Conservation (phyloP, 2,113 vertebrate species). For the Hoplias malabaricus region DNA sequence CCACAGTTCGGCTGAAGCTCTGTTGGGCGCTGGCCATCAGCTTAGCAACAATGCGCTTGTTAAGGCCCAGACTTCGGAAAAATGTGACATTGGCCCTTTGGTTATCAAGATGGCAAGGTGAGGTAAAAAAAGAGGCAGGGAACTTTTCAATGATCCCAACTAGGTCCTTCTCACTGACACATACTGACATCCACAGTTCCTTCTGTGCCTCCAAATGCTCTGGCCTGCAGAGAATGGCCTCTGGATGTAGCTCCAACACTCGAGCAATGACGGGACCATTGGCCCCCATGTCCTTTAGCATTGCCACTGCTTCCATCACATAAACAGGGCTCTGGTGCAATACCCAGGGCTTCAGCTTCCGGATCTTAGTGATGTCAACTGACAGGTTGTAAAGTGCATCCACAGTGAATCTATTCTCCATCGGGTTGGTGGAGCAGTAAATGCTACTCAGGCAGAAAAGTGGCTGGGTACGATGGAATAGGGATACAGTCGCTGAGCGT, state of each 20-base stretch:
- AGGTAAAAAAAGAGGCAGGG: conserved; percentile 88
- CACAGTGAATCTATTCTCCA: conserved; percentile 81
- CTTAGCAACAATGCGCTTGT: conserved; percentile 84
- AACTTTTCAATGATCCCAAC: conserved; percentile 87
- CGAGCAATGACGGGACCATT: conserved; percentile 65
- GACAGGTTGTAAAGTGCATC: conserved; percentile 76
- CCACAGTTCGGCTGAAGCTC: conserved; percentile 81
- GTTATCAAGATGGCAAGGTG: conserved; percentile 72
- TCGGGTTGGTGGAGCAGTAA: conserved; percentile 42
- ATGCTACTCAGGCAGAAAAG: conserved; percentile 41
- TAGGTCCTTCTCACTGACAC: conserved; percentile 78
- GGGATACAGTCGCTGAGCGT: conserved; percentile 53
- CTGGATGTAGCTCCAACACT: conserved; percentile 82
- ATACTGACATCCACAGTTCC: conserved; percentile 84
- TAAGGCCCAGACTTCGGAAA: conserved; percentile 84
- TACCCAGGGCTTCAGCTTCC: conserved; percentile 86
- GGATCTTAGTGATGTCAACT: conserved; percentile 85
- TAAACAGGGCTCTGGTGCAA: conserved; percentile 78
- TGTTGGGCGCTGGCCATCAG: conserved; percentile 84
- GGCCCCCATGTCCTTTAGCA: conserved; percentile 83
- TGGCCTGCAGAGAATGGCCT: conserved; percentile 83
- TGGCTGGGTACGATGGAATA: conserved; percentile 49
- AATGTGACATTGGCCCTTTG: conserved; percentile 82
- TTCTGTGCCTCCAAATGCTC: conserved; percentile 74
- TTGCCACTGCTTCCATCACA: conserved; percentile 74